Base-by-base conservation (phyloP, 2,888 invertebrate genomes). In the Caenorhabditis sp. region DNA sequence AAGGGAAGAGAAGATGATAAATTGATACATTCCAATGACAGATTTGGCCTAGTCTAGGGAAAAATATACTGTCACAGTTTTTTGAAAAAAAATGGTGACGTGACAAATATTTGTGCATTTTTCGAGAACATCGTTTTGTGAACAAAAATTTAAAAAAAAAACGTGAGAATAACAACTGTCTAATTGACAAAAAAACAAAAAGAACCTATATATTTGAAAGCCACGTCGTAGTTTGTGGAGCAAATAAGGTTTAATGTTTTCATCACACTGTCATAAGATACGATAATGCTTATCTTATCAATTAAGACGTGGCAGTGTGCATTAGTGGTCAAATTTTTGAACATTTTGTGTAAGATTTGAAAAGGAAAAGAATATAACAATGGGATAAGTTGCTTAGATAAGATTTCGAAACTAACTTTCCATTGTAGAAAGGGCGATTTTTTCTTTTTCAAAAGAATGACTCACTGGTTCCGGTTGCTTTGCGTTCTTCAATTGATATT, bases 251-350 rank as follows among this genome's bases (percentile, higher is more conserved):
- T 50, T 44, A 44, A 44, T 62, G 53, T 62, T 62, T 62, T 72
- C 37, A 55, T 47, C 26, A 28, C 15, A 9, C 47, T 20, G 64
- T 56, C 47, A 56, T 32, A 55, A 32, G 55, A 61, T 70, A 70
- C 70, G 62, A 71, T 69, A 50, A 26, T 8, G 56, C 2, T 2
- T 64, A 72, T 64, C 72, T 72, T 72, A 72, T 72, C 72, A 72
- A 44, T 56, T 5, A 26, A n/a, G n/a, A 20, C 47, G 18, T 18
- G 18, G 47, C 47, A 18, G 3, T 47, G 47, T 47, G 6, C 28
- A 32, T n/a, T 40, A 2, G 6, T 40, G 6, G 40, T 32, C 4
- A 32, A 32, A 9, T 6, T 6, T 4, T 15, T 3, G 40, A 15
- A 11, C 35, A 35, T 11, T 5, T 35, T 35, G 40, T 40, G 6